phyloP scores from a whole-genome alignment of 1,140 invertebrate genomes.

The Eciton burchellii region DNA sequence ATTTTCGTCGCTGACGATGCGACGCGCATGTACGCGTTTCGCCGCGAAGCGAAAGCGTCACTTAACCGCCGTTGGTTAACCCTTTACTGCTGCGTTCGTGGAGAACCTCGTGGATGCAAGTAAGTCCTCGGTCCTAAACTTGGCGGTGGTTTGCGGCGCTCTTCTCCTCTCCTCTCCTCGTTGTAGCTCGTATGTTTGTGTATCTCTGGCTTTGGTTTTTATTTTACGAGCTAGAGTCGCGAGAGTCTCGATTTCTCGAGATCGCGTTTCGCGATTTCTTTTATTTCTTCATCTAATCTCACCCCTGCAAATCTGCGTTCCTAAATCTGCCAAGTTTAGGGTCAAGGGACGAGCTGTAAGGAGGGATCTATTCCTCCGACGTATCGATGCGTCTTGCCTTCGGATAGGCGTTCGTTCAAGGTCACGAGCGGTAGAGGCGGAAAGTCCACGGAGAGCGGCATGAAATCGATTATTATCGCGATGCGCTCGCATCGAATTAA shows the following conservation, averaged over 20 bases:
- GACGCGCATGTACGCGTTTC: constrained; percentile 36
- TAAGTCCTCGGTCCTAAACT: constrained; percentile 7
- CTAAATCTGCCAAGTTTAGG: not conserved
- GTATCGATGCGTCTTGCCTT: not conserved
- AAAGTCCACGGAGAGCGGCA: not conserved
- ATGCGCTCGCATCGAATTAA: not conserved
- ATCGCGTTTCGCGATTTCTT: not conserved
- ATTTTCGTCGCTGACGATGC: constrained; percentile 56
- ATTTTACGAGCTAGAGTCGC: no score
- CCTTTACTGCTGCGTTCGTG: constrained; percentile 14
- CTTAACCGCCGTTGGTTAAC: constrained; percentile 47
- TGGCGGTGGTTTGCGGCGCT: constrained; percentile 3
- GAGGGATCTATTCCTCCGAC: not conserved
- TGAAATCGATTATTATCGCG: no score
- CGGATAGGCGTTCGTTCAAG: not conserved
- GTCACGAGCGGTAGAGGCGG: not conserved
- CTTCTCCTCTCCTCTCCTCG: no score
- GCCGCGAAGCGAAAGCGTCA: constrained; percentile 46
- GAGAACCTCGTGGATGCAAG: not conserved
- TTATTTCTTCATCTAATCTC: not conserved
- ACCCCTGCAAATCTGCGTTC: not conserved
- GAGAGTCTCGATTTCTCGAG: not conserved
- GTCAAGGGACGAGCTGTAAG: not conserved
- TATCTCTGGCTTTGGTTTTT: no score
- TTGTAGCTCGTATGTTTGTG: not conserved